phyloP scores from a whole-genome alignment of 2,888 invertebrate species.

The Polyommatus iphigenia region DNA sequence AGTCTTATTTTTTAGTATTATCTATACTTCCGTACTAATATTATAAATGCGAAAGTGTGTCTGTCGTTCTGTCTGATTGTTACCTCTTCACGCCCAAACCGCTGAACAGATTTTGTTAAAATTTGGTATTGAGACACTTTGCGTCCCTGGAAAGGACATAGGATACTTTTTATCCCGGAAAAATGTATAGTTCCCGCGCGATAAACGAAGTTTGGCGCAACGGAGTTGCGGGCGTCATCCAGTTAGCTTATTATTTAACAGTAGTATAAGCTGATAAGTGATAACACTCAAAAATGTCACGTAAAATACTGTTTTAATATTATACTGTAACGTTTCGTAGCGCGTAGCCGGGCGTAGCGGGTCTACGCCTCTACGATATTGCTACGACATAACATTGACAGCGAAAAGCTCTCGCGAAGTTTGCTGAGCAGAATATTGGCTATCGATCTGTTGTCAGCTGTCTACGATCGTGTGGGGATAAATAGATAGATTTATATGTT shows the following conservation, averaged over 20 bases:
- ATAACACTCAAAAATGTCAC: too few species aligned
- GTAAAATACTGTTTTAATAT: not conserved
- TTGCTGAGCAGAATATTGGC: conserved; percentile 14
- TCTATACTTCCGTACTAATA: too few species aligned
- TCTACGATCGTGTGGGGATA: not conserved
- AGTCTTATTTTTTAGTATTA: too few species aligned
- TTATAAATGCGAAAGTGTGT: too few species aligned
- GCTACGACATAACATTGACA: conserved; percentile 16
- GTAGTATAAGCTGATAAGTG: too few species aligned
- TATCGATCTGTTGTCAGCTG: conserved; percentile 15
- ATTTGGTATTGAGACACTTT: not conserved
- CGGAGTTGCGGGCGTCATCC: too few species aligned
- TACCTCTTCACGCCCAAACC: too few species aligned
- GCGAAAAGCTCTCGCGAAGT: conserved; percentile 15
- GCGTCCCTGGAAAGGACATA: not conserved
- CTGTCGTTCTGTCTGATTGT: too few species aligned
- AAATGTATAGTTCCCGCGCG: not conserved
- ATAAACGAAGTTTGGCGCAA: not conserved
- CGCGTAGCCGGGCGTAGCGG: not conserved
- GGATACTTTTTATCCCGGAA: not conserved
- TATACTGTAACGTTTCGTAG: not conserved
- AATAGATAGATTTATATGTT: not conserved
- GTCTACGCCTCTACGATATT: not conserved
- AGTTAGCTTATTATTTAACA: too few species aligned
- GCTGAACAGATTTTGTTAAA: not conserved